Percentiles rank a stretch among this genome's conserved stretches.
Evolutionary conservation across 2,113 vertebrate genomes (phyloP).

Genomic region (Engystomops pustulosus): DNA sequence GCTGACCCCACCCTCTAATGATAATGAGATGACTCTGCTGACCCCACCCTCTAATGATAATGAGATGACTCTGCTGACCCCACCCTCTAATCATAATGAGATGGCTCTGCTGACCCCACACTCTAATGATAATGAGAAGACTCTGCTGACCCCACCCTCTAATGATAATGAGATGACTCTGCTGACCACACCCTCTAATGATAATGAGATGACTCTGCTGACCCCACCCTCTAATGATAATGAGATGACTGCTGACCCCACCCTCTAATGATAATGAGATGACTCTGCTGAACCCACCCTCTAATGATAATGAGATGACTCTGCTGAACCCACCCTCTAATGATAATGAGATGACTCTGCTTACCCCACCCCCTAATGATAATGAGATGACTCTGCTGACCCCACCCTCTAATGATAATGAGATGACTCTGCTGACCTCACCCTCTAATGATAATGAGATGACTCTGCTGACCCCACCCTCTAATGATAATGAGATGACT

Average conservation of each 20-base stretch:
- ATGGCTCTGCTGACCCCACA: too few relatives aligned
- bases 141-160: too few relatives aligned
- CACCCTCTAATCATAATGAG: too few relatives aligned
- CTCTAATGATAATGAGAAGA: too few relatives aligned
- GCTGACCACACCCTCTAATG: too few relatives aligned
- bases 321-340: not conserved
- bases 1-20: too few relatives aligned
- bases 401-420: not conserved
- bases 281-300: too few relatives aligned
- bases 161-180: too few relatives aligned
- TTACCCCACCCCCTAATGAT: not conserved
- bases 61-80: too few relatives aligned
- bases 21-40: too few relatives aligned
- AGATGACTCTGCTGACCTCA: not conserved
- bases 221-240: not conserved
- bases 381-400: not conserved
- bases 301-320: not conserved
- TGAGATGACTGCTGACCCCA: not conserved
- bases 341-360: not conserved
- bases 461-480: not conserved
- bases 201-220: too few relatives aligned
- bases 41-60: too few relatives aligned
- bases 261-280: not conserved
- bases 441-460: not conserved
- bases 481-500: not conserved